Conservation (phyloP, 2,888 invertebrate species). For the Chaitophorus viminalis region DNA sequence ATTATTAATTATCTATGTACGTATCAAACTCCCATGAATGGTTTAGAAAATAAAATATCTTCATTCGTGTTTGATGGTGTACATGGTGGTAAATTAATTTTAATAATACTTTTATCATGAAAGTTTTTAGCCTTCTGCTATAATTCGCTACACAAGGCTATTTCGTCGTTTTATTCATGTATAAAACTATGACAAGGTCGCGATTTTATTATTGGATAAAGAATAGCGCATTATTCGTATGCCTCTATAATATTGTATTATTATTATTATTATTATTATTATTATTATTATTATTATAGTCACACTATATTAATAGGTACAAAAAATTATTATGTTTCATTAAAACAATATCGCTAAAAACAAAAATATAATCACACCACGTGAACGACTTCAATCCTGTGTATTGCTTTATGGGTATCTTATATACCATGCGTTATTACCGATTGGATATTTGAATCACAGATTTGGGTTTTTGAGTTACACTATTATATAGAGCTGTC, state of each 20-base stretch:
- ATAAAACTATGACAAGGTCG: background rate
- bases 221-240: background rate
- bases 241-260: background rate
- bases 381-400: background rate
- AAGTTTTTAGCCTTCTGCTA: background rate
- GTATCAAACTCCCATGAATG: too few species aligned
- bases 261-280: background rate
- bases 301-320: too few species aligned
- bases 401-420: too few species aligned
- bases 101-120: background rate
- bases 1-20: too few species aligned
- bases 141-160: background rate
- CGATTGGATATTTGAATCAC: constrained; percentile 31
- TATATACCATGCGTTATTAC: background rate
- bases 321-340: too few species aligned
- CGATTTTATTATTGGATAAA: background rate
- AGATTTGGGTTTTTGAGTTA: constrained; percentile 16
- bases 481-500: constrained; percentile 33
- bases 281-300: background rate
- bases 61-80: too few species aligned
- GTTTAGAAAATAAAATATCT: too few species aligned
- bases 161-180: background rate
- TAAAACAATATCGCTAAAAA: background rate
- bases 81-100: background rate
- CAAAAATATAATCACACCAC: background rate